These are phyloP conservation scores for Cinara cedri DNA, from an alignment of 2,888 invertebrate genomes.

Conservation along the genomic window DNA sequence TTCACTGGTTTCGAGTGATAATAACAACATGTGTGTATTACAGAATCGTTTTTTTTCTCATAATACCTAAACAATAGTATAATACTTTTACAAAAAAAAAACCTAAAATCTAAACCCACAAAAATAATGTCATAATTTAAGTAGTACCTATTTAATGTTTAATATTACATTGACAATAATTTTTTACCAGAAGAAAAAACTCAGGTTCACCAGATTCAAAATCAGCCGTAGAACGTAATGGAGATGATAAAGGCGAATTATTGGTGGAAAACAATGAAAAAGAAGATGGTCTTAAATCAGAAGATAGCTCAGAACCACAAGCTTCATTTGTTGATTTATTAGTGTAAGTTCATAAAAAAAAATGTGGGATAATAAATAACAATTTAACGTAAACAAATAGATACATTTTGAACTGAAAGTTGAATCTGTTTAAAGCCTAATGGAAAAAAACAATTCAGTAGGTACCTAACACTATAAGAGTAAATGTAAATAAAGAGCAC, in stretches of 20 bases:
- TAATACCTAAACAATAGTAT: neutral
- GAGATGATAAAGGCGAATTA: slow-evolving; percentile 12
- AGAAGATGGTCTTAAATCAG: slow-evolving; percentile 16
- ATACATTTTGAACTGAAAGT: too few relatives aligned
- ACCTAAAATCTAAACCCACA: too few relatives aligned
- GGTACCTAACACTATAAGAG: too few relatives aligned
- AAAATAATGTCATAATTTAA: too few relatives aligned
- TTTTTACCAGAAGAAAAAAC: neutral
- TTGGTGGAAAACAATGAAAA: slow-evolving; percentile 22
- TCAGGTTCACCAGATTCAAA: slow-evolving; percentile 4
- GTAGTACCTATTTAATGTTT: too few relatives aligned
- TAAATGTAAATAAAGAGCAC: too few relatives aligned
- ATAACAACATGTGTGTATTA: slow-evolving; percentile 14
- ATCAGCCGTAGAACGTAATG: neutral
- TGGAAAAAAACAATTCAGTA: too few relatives aligned
- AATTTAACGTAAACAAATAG: too few relatives aligned
- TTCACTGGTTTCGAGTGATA: neutral
- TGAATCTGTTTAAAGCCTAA: too few relatives aligned
- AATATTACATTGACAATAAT: too few relatives aligned
- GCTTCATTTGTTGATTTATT: slow-evolving; percentile 45
- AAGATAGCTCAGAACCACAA: slow-evolving; percentile 28
- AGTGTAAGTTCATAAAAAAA: slow-evolving; percentile 25
- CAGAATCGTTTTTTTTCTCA: neutral
- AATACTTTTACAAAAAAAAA: too few relatives aligned
- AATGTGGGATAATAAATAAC: too few relatives aligned